Conservation (phyloP, 2,888 invertebrate genomes). For the Drosophila anomalata region DNA sequence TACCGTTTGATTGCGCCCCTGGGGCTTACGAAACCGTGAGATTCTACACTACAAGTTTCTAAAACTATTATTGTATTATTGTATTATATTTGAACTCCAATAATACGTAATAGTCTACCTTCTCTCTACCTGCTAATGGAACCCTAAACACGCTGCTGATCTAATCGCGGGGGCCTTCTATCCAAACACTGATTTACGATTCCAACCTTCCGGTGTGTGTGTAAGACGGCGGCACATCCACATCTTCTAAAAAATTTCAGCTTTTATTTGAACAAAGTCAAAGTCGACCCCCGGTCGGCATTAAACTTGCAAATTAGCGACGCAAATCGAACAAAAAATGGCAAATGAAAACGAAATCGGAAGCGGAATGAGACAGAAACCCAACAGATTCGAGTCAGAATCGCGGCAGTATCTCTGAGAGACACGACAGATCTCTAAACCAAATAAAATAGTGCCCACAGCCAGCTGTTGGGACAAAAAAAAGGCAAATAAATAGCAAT, state of each 20-base stretch:
- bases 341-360: constrained; percentile 48
- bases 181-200: constrained; percentile 55
- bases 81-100: too few relatives aligned
- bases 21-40: constrained; percentile 38
- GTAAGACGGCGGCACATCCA: constrained; percentile 26
- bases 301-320: constrained; percentile 75
- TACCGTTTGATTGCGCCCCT: constrained; percentile 63
- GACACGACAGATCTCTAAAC: neutral
- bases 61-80: too few relatives aligned
- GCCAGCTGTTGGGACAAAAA: constrained; percentile 40
- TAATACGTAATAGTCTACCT: too few relatives aligned
- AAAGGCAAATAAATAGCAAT: constrained; percentile 4
- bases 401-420: neutral
- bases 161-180: constrained; percentile 53
- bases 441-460: constrained; percentile 5
- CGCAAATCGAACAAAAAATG: constrained; percentile 39
- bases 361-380: constrained; percentile 31
- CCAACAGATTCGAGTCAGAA: neutral
- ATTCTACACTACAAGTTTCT: neutral
- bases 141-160: constrained; percentile 49
- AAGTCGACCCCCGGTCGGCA: constrained; percentile 19
- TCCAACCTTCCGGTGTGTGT: constrained; percentile 33
- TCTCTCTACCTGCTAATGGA: constrained; percentile 19
- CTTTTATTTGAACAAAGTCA: constrained; percentile 57
- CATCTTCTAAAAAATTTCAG: constrained; percentile 7